Percentiles rank a stretch among this genome's conserved stretches.
phyloP scores from a whole-genome alignment of 2,797 vertebrate genomes.

The Lepus townsendii region DNA sequence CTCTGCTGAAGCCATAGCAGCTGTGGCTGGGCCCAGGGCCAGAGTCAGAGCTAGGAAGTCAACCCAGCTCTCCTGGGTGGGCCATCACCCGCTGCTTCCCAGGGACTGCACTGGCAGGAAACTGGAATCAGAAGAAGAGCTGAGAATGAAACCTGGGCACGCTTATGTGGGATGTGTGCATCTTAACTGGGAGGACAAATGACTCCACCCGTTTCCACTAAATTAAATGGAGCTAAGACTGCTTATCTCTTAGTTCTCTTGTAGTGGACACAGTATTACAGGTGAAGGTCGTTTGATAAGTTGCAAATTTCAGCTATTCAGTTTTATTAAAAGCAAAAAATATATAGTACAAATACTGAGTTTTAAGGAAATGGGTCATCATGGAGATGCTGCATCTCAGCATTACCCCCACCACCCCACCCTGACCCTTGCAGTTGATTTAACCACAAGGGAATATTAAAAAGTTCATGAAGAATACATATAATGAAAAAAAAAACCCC shows the following conservation, averaged over 20 bases:
- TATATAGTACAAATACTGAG: not conserved
- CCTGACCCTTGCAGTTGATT: not conserved
- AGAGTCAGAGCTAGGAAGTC: no score
- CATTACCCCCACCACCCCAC: not conserved
- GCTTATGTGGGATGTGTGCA: no score
- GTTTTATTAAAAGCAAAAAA: slow-evolving; percentile 1
- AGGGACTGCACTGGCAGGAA: no score
- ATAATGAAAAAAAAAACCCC: no score
- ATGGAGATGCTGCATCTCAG: not conserved
- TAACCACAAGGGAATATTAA: not conserved
- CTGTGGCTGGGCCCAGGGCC: no score
- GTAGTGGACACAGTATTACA: not conserved
- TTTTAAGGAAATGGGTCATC: not conserved
- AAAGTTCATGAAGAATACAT: no score
- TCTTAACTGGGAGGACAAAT: no score
- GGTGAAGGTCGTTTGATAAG: not conserved
- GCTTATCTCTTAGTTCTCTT: not conserved
- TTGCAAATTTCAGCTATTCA: not conserved
- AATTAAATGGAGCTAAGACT: not conserved
- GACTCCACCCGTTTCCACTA: not conserved
- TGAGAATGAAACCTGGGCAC: no score
- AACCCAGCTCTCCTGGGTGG: no score
- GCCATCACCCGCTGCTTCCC: no score
- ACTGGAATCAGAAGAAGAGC: no score
- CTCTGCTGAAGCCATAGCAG: no score